Base-by-base conservation (phyloP, 2,888 invertebrate species). In the Coenonympha arcania region DNA sequence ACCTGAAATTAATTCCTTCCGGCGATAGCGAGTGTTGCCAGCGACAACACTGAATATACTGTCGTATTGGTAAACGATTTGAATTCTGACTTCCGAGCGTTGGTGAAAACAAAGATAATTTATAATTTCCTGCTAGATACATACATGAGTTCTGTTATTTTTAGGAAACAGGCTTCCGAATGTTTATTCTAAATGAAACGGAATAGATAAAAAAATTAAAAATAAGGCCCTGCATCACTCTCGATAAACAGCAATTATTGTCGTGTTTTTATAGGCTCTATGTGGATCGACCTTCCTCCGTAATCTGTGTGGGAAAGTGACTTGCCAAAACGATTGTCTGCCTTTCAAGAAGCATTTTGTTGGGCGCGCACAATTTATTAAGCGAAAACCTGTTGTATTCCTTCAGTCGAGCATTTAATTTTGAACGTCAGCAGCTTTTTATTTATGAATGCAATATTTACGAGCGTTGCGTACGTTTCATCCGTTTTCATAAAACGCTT, bases 281-380 rank as follows among this genome's bases (percentile, higher is more conserved):
- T 54, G 57, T 57, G 55, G 57, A 52, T 48, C 63, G 59, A 51
- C 58, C 58, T 57, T 59, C 56, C 31, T 37, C 39, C 31, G 47
- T 54, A 57, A 61, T 62, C 63, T 59, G 65, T 68, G 75, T 75
- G 75, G 68, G 75, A 75, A 73, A 71, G 62, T 76, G 75, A 76
- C 73, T 76, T 70, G 74, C 69, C 55, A 60, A 65, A 68, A 62
- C 55, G 28, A 56, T 52, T 58, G 24, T 62, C 55, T 52, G 56
- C 55, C 51, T 43, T 57, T 54, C 52, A 50, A 54, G 50, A 52
- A 52, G 50, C 54, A 55, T 55, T 55, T 52, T 39, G 18, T 28
- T 13, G 13, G 4, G 19, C 20, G 20, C 20, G 6, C 16, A 11
- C 5, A 41, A 18, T 41, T 41, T 19, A 18, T 18, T 30, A 19